These are phyloP conservation scores for Oxytorus armatus DNA, from an alignment of 2,888 invertebrate genomes.

Conservation along the genomic window DNA sequence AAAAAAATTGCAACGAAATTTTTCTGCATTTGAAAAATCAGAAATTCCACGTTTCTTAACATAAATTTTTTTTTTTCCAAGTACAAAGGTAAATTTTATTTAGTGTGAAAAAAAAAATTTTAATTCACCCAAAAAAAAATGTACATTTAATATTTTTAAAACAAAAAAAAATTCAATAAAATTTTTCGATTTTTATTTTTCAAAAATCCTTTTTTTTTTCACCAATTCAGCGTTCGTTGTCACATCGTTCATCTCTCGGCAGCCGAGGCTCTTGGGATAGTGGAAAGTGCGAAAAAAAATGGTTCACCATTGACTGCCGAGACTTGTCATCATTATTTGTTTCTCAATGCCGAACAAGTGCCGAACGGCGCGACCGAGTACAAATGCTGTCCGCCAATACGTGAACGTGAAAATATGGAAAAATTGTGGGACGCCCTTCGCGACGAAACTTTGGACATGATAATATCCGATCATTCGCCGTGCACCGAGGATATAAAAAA, in stretches of 20 bases:
- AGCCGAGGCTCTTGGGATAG: conserved; percentile 86
- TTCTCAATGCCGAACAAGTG: conserved; percentile 88
- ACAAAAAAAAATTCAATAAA: too few relatives aligned
- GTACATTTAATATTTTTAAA: too few relatives aligned
- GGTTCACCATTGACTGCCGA: conserved; percentile 88
- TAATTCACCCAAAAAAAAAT: too few relatives aligned
- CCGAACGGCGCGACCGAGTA: conserved; percentile 88
- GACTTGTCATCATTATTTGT: conserved; percentile 91
- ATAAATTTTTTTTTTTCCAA: too few relatives aligned
- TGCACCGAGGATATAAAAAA: conserved; percentile 78
- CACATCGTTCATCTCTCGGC: conserved; percentile 90
- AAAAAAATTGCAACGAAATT: too few relatives aligned
- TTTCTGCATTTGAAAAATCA: too few relatives aligned
- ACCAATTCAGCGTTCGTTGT: conserved; percentile 86
- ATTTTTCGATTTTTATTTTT: not conserved
- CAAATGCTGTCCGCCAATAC: conserved; percentile 91
- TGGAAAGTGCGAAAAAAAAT: conserved; percentile 86
- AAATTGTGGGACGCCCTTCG: conserved; percentile 88
- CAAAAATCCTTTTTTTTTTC: conserved; percentile 38
- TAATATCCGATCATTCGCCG: conserved; percentile 79
- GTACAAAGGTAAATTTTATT: too few relatives aligned
- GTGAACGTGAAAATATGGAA: conserved; percentile 87
- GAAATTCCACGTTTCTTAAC: too few relatives aligned
- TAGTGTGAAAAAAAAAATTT: too few relatives aligned
- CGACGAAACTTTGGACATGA: conserved; percentile 86